A percentile compares a stretch with the other conserved stretches of the same genome.
These are phyloP conservation scores for Villa cingulata DNA, from an alignment of 2,888 invertebrate genomes.

Conservation along the genomic window DNA sequence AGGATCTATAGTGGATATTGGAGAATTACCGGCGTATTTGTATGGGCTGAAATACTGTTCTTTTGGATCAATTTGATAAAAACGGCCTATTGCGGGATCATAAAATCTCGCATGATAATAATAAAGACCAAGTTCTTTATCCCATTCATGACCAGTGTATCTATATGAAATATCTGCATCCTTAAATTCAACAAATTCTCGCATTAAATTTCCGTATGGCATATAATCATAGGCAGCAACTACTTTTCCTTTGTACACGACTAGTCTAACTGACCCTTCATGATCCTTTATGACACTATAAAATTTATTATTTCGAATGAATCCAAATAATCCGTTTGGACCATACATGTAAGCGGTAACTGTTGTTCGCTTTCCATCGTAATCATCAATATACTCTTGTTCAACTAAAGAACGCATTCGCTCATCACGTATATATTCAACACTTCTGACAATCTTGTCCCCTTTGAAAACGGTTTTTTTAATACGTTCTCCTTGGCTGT, in stretches of 20 bases:
- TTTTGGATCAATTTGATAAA: constrained; percentile 14
- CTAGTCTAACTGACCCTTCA: constrained; percentile 15
- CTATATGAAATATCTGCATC: constrained; percentile 13
- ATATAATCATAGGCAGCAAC: constrained; percentile 19
- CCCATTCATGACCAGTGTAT: constrained; percentile 19
- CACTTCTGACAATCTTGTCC: not conserved
- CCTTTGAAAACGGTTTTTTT: not conserved
- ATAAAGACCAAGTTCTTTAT: constrained; percentile 17
- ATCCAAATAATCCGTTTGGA: constrained; percentile 6
- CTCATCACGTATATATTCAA: constrained; percentile 9
- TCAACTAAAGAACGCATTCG: constrained; percentile 7
- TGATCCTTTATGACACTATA: constrained; percentile 16
- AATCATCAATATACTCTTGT: not conserved
- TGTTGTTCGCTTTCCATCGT: not conserved
- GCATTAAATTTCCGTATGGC: constrained; percentile 16
- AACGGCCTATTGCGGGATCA: constrained; percentile 17
- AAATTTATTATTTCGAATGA: constrained; percentile 11
- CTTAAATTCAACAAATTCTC: constrained; percentile 9
- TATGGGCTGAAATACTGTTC: constrained; percentile 17
- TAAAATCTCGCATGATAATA: constrained; percentile 18
- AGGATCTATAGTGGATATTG: constrained; percentile 9
- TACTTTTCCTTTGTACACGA: constrained; percentile 13
- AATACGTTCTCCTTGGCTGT: constrained; percentile 8
- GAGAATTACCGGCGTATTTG: constrained; percentile 15
- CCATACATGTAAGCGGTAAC: constrained; percentile 9